Evolutionary conservation across 1,140 invertebrate species (phyloP).

Genomic region (Camponotus pennsylvanicus): DNA sequence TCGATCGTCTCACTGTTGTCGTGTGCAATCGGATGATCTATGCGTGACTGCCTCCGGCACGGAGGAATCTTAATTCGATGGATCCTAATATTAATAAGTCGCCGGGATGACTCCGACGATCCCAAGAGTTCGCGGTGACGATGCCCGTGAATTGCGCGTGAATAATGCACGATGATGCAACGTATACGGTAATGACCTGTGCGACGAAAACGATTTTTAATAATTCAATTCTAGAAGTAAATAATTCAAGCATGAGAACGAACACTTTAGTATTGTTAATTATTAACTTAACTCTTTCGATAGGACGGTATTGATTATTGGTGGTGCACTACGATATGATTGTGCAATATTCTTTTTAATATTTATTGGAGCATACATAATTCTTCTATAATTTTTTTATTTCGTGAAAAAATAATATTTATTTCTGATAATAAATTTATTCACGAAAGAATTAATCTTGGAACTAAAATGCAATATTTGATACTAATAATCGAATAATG

Average conservation of each 20-base stretch:
- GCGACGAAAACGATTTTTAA: conserved; percentile 28
- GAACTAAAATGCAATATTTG: background rate
- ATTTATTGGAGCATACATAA: background rate
- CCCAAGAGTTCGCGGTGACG: conserved; percentile 36
- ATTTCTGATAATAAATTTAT: background rate
- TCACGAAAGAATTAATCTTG: background rate
- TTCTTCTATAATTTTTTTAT: background rate
- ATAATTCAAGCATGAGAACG: conserved; percentile 14
- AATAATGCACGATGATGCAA: conserved; percentile 41
- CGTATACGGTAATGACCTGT: conserved; percentile 26
- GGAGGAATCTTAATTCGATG: conserved; percentile 70
- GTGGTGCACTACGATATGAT: background rate
- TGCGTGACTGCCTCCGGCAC: conserved; percentile 59
- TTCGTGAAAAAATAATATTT: background rate
- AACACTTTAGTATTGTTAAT: conserved; percentile 28
- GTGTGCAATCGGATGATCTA: conserved; percentile 71
- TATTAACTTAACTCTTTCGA: conserved; percentile 16
- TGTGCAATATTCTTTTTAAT: background rate
- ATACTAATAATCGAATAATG: background rate
- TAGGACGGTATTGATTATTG: conserved; percentile 19
- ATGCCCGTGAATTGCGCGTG: conserved; percentile 39
- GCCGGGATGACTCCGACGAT: conserved; percentile 23
- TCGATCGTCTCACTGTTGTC: conserved; percentile 62
- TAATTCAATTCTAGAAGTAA: conserved; percentile 14
- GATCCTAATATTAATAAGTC: conserved; percentile 70